Base-by-base conservation (phyloP, 2,113 vertebrate genomes). In the Meleagris gallopavo region DNA sequence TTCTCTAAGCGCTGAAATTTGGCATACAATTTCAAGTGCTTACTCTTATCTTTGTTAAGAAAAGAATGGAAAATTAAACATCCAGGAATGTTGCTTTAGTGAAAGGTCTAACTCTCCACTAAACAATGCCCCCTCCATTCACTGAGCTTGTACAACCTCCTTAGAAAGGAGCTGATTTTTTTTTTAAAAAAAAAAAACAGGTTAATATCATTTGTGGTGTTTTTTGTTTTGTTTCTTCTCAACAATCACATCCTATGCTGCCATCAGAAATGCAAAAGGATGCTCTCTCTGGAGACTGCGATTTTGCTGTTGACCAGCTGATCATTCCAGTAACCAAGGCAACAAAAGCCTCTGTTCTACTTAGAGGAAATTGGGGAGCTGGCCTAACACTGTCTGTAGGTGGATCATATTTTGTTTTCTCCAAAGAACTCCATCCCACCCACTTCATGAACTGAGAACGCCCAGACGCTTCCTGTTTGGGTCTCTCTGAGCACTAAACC, bases 391-490 rank as follows among this genome's bases (percentile, higher is more conserved):
- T 80, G 93, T 94, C 83, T 83, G 86, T 94, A 97, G 93, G 87
- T 94, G 95, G 93, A 60, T 88, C 38, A 76, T 81, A 83, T 86
- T 94, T 96, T 90, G 84, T 81, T 95, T 97, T 94, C 93, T 94
- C 85, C 52, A 21, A 93, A 94, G 92, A 74, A 62, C 85, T 85
- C 86, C 83, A 75, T 96, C 78, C 89, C 93, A 97, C 83, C 88
- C 88, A 90, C 60, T 89, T 77, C 71, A 91, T 70, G 85, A 89
- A 86, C 81, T 86, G 95, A 96, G 81, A 96, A 95, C 73, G 74
- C 88, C 92, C 90, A 95, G 86, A 77, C 69, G 3, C 73, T 96
- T 97, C 93, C 95, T 96, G 94, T 96, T 95, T 97, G 91, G 71
- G 52, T 96, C 89, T 95, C 88, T 96, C 75, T 58, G 60, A 94